Evolutionary conservation across 2,888 invertebrate genomes (phyloP), one percentile per base, ranked within the genome.

Genomic region (Tanypteryx hageni): DNA sequence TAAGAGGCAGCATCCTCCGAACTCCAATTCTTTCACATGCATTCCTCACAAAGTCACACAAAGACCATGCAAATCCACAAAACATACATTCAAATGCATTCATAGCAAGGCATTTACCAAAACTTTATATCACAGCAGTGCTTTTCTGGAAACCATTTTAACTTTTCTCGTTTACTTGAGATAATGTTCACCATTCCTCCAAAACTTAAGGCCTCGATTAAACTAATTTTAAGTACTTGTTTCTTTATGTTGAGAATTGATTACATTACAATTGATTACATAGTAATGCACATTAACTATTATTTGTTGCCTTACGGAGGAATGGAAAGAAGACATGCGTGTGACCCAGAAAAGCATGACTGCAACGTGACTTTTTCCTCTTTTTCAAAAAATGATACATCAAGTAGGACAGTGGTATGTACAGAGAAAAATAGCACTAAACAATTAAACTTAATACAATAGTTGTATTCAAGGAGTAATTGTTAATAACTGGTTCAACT

Each of bases 381-480:
- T 76, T 76, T 27, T 3, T 27, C 76, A 76, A 2, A 76, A 76
- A 76, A 22, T 76, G 76, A 76, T 76, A 76, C 76, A 76, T 76
- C 76, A 76, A 76, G 76, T 76, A 76, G 27, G 27, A 76, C 44
- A 44, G 22, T 27, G 8, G 27, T 76, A 76, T 76, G 9, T 76
- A 76, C 76, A 76, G 76, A 76, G 76, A 76, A 13, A 76, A 76
- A 76, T 27, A 76, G 22, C 11, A 4, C 22, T 76, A 76, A 76
- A 76, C 76, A 76, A 76, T 76, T 76, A 76, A 76, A 76, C 76
- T 76, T 76, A 76, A 76, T 76, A 76, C 22, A 76, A 27, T 76
- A 76, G 22, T 13, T 27, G 44, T 14, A 76, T 76, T 76, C 27
- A 27, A 27, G 76, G 76, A 76, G 76, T 27, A 76, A 76, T 27